Evolutionary conservation across 2,797 vertebrate genomes (phyloP).

Genomic region (Manis crassicaudata): DNA sequence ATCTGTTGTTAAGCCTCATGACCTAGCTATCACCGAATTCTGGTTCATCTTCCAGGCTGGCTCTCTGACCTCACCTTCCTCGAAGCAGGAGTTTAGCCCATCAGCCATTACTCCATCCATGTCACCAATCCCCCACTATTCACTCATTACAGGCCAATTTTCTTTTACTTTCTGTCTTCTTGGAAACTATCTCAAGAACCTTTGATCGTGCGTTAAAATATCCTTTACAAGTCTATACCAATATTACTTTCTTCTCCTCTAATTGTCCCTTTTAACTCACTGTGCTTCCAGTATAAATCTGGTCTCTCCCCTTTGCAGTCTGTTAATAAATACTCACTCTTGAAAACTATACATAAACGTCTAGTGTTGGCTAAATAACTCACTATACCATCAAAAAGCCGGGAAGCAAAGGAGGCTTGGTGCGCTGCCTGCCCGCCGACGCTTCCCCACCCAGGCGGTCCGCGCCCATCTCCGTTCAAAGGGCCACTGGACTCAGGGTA

Average conservation of each 20-base stretch:
- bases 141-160: constrained; percentile 85
- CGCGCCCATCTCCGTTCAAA: not conserved
- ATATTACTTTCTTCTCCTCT: constrained; percentile 84
- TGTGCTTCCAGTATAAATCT: constrained; percentile 78
- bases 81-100: constrained; percentile 79
- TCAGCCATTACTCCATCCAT: constrained; percentile 79
- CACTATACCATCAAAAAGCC: constrained; percentile 74
- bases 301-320: constrained; percentile 76
- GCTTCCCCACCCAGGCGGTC: not conserved
- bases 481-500: not conserved
- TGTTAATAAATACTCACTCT: constrained; percentile 83
- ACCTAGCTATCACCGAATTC: not conserved
- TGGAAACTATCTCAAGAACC: constrained; percentile 83
- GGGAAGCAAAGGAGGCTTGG: not conserved
- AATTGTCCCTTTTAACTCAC: constrained; percentile 86
- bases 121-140: constrained; percentile 81
- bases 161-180: constrained; percentile 85
- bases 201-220: constrained; percentile 85
- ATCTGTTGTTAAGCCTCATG: not conserved
- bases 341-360: constrained; percentile 83
- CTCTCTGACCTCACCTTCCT: not conserved
- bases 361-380: constrained; percentile 85
- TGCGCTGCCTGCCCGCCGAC: not conserved
- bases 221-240: constrained; percentile 81
- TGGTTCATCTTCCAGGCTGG: not conserved